Evolutionary conservation across 2,797 vertebrate genomes (phyloP), one percentile per base, ranked within the genome.

Genomic region (Pseudopleuronectes americanus): DNA sequence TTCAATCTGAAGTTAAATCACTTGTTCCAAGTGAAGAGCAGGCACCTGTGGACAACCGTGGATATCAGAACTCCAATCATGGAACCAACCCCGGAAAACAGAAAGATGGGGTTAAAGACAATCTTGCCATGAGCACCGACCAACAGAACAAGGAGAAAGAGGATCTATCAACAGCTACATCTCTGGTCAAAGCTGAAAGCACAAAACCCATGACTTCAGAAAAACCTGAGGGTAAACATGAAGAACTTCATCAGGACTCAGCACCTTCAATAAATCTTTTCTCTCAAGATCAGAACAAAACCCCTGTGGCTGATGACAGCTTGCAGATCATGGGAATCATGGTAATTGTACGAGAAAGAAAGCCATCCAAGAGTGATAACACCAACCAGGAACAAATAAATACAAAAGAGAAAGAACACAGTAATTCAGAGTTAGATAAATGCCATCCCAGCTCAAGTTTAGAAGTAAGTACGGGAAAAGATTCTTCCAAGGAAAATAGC

Each of bases 251-350:
- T 8, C 45, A 76, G 12, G 66, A 86, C 47, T 76, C 74, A 66
- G 53, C 28, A 53, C 55, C 71, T 58, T 66, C 76, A 47, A 36
- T 68, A 33, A 82, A 71, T 59, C 8, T 79, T 45, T 63, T 43
- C 47, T 43, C 60, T 53, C 57, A 23, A 8, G 80, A 67, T 57
- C 69, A 84, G 36, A 87, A 28, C 6, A 52, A 84, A 7, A 57
- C 10, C 6, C 1, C 66, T 51, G 65, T 52, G 19, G 43, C 21
- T 19, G 64, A 89, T 71, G 83, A 87, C 31, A 80, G 10, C 49
- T 74, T 92, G 64, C 76, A 88, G 43, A 92, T 92, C 14, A 87
- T 76, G 57, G 88, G 90, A 70, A 91, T 92, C 80, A 89, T 83
- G 83, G 90, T 92, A 51, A 88, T 68, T 47, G 85, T 91, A 12